Conservation (phyloP, 2,797 vertebrate species). For the Vireo griseus region DNA sequence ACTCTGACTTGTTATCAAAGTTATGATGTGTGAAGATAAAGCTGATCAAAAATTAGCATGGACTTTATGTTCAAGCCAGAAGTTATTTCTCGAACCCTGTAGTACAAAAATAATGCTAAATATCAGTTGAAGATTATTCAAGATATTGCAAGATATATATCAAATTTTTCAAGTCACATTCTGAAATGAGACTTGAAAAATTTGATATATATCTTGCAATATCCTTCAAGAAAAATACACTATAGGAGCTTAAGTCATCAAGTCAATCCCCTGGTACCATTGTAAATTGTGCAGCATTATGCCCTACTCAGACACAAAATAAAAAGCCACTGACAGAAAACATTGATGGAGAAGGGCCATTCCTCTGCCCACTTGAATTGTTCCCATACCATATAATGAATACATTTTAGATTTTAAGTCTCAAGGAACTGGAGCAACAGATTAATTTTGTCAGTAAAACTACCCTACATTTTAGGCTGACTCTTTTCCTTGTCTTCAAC, state of each 20-base stretch:
- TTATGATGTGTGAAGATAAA: neutral
- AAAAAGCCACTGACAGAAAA: neutral
- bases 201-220: neutral
- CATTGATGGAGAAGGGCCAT: neutral
- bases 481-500: neutral
- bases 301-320: neutral
- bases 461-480: neutral
- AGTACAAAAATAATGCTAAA: neutral
- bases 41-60: neutral
- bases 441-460: neutral
- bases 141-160: neutral
- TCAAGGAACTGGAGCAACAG: neutral
- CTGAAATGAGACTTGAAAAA: neutral
- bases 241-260: neutral
- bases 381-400: neutral
- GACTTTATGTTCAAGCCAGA: neutral
- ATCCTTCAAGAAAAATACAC: neutral
- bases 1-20: neutral
- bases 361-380: neutral
- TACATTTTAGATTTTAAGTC: neutral
- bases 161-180: neutral
- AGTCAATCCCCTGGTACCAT: neutral
- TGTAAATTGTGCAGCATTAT: neutral
- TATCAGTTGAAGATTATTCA: neutral
- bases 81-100: neutral